Evolutionary conservation across 1,140 invertebrate species (phyloP), one percentile per base, ranked within the genome.

Genomic region (Homalodisca vitripennis): DNA sequence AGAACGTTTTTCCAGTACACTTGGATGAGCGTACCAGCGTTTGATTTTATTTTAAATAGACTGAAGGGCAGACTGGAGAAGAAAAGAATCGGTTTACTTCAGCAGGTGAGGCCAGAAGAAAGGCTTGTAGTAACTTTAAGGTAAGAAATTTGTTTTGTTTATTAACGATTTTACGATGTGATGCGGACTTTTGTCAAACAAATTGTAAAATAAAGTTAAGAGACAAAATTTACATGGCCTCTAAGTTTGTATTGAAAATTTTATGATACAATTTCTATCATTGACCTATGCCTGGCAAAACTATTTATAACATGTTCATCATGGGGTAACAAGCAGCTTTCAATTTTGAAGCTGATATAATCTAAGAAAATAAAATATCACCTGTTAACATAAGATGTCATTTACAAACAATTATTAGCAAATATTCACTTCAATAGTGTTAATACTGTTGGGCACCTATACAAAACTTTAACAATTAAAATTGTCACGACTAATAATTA

Each of bases 101-200:
- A 53, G 3, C 48, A 53, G 20, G 48, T 53, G 12, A 12, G 20
- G 48, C 48, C 48, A 53, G 48, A 53, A 22, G 48, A 53, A 53
- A 12, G 48, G 20, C 48, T 53, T 53, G 20, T 22, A 12, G 48
- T 53, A 3, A 53, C 48, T 53, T 53, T 53, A 53, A 6, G 48
- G 48, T 53, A 53, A 53, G 48, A 53, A 12, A 53, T 41, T 41
- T 6, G 6, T 6, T 41, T 41, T 41, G 17, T 41, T 41, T 41
- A 41, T 41, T 6, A 10, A 41, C 6, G 6, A 41, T 17, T 41
- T 6, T 41, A 41, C 17, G 34, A 10, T 6, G 17, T 41, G 34
- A 41, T 41, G 6, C 6, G 6, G 17, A 53, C 12, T 53, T 53
- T 12, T 14, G 20, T 53, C 3, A 14, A 53, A 53, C 12, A 12